Conservation (phyloP, 2,888 invertebrate species). For the Stenurella melanura region DNA sequence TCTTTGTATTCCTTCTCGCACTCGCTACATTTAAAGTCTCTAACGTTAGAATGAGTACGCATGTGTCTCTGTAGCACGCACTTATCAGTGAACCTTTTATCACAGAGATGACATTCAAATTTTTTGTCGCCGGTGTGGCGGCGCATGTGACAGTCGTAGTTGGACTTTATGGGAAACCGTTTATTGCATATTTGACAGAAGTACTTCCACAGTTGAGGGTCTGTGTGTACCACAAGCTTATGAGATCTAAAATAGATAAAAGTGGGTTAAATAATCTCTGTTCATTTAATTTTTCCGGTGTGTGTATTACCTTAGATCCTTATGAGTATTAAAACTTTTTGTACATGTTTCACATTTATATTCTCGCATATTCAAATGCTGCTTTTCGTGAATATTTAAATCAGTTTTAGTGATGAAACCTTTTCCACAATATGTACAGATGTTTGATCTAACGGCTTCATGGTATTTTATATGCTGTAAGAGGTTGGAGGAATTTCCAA, state of each 20-base stretch:
- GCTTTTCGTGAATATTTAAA: conserved; percentile 64
- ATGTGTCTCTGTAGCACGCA: conserved; percentile 64
- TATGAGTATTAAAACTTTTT: conserved; percentile 65
- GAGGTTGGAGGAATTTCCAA: conserved; percentile 62
- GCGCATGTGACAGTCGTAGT: conserved; percentile 64
- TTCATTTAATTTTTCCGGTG: too few species aligned
- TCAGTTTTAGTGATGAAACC: conserved; percentile 67
- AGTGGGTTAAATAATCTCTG: not conserved
- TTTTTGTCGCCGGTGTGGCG: conserved; percentile 65
- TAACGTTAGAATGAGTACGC: conserved; percentile 63
- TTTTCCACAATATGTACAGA: conserved; percentile 70
- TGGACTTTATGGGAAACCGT: conserved; percentile 65
- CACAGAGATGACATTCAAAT: conserved; percentile 63
- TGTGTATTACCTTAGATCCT: conserved; percentile 58
- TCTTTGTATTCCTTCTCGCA: conserved; percentile 76
- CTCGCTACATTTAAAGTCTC: conserved; percentile 71
- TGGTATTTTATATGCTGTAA: conserved; percentile 65
- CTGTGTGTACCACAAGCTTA: conserved; percentile 66
- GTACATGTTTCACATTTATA: conserved; percentile 63
- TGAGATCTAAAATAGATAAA: conserved; percentile 60
- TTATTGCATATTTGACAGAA: conserved; percentile 62
- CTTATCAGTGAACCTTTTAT: conserved; percentile 62
- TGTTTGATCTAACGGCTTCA: conserved; percentile 60
- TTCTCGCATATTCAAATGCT: conserved; percentile 63
- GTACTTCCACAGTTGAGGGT: conserved; percentile 65